Evolutionary conservation across 2,888 invertebrate species (phyloP).

Genomic region (Aplocera efformata): DNA sequence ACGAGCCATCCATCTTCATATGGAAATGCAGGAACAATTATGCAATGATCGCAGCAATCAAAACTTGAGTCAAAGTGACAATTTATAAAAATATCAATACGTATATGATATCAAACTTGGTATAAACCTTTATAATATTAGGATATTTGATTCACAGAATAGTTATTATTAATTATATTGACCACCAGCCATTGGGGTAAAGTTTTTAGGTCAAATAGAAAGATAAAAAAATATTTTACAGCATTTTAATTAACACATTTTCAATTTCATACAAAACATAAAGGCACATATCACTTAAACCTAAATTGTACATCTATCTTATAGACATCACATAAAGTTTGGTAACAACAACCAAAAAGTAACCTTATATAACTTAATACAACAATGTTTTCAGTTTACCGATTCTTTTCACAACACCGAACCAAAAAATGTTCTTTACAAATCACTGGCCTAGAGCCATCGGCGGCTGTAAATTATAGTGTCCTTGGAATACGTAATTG

Average conservation of each 20-base stretch:
- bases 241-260: constrained; percentile 15
- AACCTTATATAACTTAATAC: constrained; percentile 11
- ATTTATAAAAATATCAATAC: too few species aligned
- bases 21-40: too few species aligned
- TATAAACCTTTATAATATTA: background rate
- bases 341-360: constrained; percentile 51
- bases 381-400: constrained; percentile 7
- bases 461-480: constrained; percentile 70
- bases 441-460: constrained; percentile 68
- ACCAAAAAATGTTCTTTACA: constrained; percentile 4
- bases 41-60: too few species aligned
- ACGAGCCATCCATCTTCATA: too few species aligned
- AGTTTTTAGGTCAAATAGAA: background rate
- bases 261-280: constrained; percentile 16
- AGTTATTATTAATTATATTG: too few species aligned
- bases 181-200: too few species aligned
- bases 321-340: constrained; percentile 47
- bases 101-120: too few species aligned
- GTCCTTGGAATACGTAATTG: constrained; percentile 75
- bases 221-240: background rate
- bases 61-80: too few species aligned
- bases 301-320: constrained; percentile 28
- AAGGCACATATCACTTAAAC: constrained; percentile 26
- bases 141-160: too few species aligned
- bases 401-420: constrained; percentile 5